These are phyloP conservation scores for Stenchaetothrips biformis DNA, from an alignment of 2,888 invertebrate species.

Conservation along the genomic window DNA sequence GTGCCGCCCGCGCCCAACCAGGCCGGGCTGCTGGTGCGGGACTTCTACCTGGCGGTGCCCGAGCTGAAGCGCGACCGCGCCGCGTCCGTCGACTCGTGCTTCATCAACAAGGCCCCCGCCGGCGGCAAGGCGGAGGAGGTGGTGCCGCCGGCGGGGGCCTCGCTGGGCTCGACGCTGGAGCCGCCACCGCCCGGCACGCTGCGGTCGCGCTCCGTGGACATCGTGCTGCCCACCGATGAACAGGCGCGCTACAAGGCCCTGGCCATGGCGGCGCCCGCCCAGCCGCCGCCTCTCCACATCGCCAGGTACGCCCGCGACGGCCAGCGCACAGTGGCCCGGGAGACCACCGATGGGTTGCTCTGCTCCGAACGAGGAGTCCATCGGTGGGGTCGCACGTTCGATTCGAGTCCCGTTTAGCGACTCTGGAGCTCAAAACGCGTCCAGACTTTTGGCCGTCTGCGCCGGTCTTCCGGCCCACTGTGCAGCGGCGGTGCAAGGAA, in stretches of 20 bases:
- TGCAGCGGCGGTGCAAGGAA: too few species aligned
- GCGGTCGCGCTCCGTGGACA: constrained; percentile 79
- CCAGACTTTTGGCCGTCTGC: too few species aligned
- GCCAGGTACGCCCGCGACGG: too few species aligned
- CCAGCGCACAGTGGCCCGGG: too few species aligned
- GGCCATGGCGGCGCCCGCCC: constrained; percentile 55
- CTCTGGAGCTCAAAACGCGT: too few species aligned
- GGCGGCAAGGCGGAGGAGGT: constrained; percentile 66
- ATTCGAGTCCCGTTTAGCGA: too few species aligned
- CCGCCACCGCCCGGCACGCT: constrained; percentile 52
- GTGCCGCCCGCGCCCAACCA: constrained; percentile 41
- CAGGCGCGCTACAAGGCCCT: constrained; percentile 82
- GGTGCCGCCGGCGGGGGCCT: constrained; percentile 49
- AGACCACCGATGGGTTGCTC: too few species aligned
- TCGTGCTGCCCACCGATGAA: constrained; percentile 78
- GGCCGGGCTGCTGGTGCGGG: constrained; percentile 53
- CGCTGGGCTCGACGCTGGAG: constrained; percentile 51
- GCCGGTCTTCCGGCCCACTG: too few species aligned
- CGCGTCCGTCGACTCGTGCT: constrained; percentile 82
- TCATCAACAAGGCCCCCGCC: constrained; percentile 66
- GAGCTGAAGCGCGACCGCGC: constrained; percentile 79
- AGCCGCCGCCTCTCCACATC: constrained; percentile 40
- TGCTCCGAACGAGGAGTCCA: too few species aligned
- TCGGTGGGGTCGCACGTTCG: too few species aligned
- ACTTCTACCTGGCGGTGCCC: constrained; percentile 74